phyloP scores from a whole-genome alignment of 2,888 invertebrate genomes.

The Creontiades dilutus region DNA sequence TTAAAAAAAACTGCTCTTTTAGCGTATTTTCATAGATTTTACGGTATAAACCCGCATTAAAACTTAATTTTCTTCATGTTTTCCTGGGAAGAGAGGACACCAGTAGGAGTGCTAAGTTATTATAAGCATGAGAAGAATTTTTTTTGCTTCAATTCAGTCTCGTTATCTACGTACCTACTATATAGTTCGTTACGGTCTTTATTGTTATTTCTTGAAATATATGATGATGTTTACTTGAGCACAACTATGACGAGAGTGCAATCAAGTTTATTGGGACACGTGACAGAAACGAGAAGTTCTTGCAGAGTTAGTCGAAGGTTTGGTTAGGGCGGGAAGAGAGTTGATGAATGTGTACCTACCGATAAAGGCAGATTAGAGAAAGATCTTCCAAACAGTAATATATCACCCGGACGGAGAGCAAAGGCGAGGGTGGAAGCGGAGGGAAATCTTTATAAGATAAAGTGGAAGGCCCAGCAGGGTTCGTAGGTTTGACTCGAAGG shows the following conservation, averaged over 20 bases:
- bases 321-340: neutral
- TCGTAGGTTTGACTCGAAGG: neutral
- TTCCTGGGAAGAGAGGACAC: too few relatives aligned
- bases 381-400: conserved; percentile 22
- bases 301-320: neutral
- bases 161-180: too few relatives aligned
- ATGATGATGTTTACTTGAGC: too few relatives aligned
- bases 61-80: too few relatives aligned
- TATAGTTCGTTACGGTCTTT: too few relatives aligned
- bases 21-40: too few relatives aligned
- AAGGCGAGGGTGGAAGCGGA: neutral
- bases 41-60: too few relatives aligned
- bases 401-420: neutral
- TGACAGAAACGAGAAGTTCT: neutral
- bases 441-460: conserved; percentile 9
- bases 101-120: too few relatives aligned
- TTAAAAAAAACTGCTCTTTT: too few relatives aligned
- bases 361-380: conserved; percentile 40
- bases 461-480: neutral
- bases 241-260: neutral
- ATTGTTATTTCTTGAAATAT: too few relatives aligned
- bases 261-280: neutral
- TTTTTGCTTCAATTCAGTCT: too few relatives aligned
- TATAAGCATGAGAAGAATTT: too few relatives aligned
- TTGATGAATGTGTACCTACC: conserved; percentile 17